Evolutionary conservation across 2,113 vertebrate species (phyloP).

Genomic region (Antidorcas marsupialis): DNA sequence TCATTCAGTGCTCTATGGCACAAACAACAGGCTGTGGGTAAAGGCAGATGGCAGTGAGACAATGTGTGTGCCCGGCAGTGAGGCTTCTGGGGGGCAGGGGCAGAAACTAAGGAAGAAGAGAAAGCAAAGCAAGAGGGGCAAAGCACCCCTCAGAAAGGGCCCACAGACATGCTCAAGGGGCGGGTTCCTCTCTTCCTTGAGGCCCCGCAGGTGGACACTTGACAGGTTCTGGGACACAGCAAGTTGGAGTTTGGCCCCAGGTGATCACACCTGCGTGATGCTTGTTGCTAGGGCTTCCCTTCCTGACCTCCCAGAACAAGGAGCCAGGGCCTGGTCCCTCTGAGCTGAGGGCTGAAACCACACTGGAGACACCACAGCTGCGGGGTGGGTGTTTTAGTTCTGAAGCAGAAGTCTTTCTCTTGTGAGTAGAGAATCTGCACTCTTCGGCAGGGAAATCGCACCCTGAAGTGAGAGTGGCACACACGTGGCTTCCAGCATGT

Average conservation of each 20-base stretch:
- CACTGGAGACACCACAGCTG: background rate
- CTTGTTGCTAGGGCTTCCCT: background rate
- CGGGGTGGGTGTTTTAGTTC: background rate
- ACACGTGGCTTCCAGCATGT: background rate
- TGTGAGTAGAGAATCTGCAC: background rate
- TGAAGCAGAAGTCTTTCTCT: background rate
- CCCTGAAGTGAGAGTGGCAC: background rate
- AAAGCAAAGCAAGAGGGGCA: too few species aligned
- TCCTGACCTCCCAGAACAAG: background rate
- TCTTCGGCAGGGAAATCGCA: background rate
- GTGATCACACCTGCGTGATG: fast-evolving
- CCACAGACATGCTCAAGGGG: fast-evolving
- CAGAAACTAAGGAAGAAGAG: background rate
- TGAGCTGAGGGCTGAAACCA: too few species aligned
- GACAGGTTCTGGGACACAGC: background rate
- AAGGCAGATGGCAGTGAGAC: background rate
- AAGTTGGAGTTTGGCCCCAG: fast-evolving
- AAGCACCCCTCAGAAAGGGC: background rate
- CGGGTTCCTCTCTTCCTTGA: background rate
- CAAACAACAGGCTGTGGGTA: fast-evolving
- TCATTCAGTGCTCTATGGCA: background rate
- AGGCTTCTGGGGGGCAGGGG: background rate
- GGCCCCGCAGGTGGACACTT: background rate
- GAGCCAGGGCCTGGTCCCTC: background rate
- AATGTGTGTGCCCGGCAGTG: fast-evolving